Percentiles rank a stretch among this genome's conserved stretches.
phyloP scores from a whole-genome alignment of 2,797 vertebrate species.

The Myoxocephalus aenaeus region DNA sequence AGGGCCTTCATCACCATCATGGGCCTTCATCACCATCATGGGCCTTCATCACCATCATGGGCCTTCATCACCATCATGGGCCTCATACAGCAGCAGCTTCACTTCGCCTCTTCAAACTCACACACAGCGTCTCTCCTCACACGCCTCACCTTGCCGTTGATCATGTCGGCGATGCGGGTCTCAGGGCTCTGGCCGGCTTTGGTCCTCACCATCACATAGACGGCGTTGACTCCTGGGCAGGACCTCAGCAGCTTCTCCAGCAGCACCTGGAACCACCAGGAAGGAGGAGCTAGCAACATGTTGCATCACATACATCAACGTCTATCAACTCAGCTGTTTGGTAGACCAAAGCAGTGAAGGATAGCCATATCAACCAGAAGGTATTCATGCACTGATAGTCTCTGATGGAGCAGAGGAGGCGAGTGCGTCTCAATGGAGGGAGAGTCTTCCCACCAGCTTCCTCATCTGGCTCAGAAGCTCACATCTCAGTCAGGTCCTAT shows the following conservation, averaged over 20 bases:
- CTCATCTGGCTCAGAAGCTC: neutral
- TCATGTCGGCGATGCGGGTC: constrained; percentile 90
- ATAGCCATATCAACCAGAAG: neutral
- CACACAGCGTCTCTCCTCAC: neutral
- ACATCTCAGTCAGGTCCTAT: neutral
- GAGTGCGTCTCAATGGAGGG: neutral
- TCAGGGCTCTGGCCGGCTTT: constrained; percentile 91
- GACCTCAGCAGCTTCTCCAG: constrained; percentile 96
- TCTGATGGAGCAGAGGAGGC: neutral
- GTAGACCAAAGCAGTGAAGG: neutral
- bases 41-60: no score
- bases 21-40: no score
- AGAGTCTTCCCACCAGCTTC: neutral
- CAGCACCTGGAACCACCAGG: constrained; percentile 79
- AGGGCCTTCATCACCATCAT: neutral
- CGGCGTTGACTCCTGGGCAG: constrained; percentile 89
- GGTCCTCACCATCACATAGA: constrained; percentile 92
- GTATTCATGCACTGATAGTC: neutral
- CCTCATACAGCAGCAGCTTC: neutral
- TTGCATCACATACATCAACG: neutral
- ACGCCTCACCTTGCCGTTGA: constrained; percentile 90
- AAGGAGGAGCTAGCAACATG: neutral
- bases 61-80: no score
- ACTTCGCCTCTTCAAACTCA: neutral
- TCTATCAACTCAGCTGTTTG: neutral